phyloP scores from a whole-genome alignment of 2,113 vertebrate species.

The Bubo scandiacus region DNA sequence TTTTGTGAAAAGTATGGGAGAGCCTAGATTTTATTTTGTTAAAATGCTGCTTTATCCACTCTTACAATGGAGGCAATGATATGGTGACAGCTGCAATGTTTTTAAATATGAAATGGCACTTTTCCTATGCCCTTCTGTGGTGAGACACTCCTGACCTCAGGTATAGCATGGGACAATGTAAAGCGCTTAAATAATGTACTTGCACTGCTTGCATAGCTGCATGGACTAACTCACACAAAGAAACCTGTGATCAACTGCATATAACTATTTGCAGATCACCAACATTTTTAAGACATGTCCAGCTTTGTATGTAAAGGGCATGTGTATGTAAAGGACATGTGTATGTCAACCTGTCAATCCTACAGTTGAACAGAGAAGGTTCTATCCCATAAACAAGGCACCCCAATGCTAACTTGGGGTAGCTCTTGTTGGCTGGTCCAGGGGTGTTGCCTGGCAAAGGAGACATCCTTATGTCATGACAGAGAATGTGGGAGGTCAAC shows the following conservation, averaged over 20 bases:
- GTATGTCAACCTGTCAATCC: not conserved
- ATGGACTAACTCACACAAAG: not conserved
- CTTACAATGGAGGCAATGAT: not conserved
- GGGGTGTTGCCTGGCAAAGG: not conserved
- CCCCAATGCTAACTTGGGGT: not conserved
- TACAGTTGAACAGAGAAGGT: not conserved
- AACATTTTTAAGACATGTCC: not conserved
- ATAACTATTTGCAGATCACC: not conserved
- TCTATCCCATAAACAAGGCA: not conserved
- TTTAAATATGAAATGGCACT: not conserved
- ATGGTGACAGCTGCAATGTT: not conserved
- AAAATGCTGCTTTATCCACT: not conserved
- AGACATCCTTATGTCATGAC: fast-evolving
- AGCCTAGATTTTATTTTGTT: not conserved
- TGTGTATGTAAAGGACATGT: not conserved
- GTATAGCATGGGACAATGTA: not conserved
- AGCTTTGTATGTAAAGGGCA: not conserved
- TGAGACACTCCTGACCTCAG: not conserved
- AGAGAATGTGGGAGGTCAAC: not conserved
- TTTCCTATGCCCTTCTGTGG: not conserved
- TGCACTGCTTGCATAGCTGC: not conserved
- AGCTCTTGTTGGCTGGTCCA: not conserved
- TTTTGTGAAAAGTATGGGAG: not conserved
- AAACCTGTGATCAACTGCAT: not conserved
- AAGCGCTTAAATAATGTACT: not conserved